Base-by-base conservation (phyloP, 2,888 invertebrate species). In the Drosophila quinaria region DNA sequence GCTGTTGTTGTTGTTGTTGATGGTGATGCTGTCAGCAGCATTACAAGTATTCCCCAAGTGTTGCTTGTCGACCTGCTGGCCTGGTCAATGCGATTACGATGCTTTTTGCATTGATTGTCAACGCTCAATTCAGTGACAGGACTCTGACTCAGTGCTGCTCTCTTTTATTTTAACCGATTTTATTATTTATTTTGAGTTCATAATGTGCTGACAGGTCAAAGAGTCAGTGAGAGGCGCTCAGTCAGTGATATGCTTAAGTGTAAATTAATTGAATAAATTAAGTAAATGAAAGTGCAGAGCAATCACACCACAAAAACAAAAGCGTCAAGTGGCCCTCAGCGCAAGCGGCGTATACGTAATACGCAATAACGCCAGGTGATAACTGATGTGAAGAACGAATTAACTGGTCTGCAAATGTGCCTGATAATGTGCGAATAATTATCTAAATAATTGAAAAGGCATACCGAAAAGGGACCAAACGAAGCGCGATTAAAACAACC, bases 191-290 rank as follows among this genome's bases (percentile, higher is more conserved):
- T 70, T 86, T 65, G 58, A 67, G 86, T 74, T 72, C 69, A 82
- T 83, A 88, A 88, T 88, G 74, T 54, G 74, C 63, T 81, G 77
- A 76, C 79, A 81, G 71, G 55, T 59, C 63, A 58, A 52, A 64
- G 50, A 50, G 55, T 22, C 17, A 56, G 58, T 11, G 66, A 51
- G 25, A 47, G 46, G 41, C 19, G 22, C 35, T 35, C 22, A 25
- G 22, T 47, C 41, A 52, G 31, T 64, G 70, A 70, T 74, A 74
- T 74, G 79, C 74, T 79, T 51, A 78, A 88, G 85, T 82, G 80
- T 70, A 85, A 88, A 89, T 89, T 82, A 87, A 89, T 88, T 89
- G 82, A 86, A 87, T 87, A 87, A 87, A 89, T 87, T 87, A 87
- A 87, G 82, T 60, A 60, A 66, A 52, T 67, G 64, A 63, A 89